Evolutionary conservation across 2,113 vertebrate species (phyloP).

Genomic region (Vanacampus margaritifer): DNA sequence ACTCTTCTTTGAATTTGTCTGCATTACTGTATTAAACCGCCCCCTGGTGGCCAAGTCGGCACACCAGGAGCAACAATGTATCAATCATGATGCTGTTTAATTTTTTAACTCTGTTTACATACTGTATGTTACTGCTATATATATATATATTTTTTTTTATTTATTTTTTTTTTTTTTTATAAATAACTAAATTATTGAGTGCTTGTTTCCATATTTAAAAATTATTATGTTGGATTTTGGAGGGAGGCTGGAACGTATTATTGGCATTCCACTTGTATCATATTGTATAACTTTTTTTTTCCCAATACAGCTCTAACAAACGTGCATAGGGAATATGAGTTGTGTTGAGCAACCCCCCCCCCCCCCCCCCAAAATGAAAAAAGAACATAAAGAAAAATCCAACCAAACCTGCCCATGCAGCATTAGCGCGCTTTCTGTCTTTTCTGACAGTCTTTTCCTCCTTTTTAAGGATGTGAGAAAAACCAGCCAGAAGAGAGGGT

Average conservation of each 20-base stretch:
- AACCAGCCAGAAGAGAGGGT: neutral
- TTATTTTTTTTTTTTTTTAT: too few species aligned
- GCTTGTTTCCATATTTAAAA: too few species aligned
- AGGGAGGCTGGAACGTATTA: neutral
- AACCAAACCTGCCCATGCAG: constrained; percentile 17
- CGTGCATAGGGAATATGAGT: neutral
- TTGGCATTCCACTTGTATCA: too few species aligned
- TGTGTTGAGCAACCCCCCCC: too few species aligned
- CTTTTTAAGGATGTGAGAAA: constrained; percentile 16
- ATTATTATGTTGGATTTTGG: neutral
- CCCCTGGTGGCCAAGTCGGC: neutral
- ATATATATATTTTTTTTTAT: too few species aligned
- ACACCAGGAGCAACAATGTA: neutral
- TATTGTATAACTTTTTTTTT: neutral
- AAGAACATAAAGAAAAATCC: neutral
- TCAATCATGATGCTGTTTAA: neutral
- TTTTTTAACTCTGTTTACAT: neutral
- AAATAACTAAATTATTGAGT: too few species aligned
- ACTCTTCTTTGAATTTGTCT: neutral
- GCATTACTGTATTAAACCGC: neutral
- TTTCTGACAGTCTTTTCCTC: constrained; percentile 18
- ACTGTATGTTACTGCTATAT: too few species aligned
- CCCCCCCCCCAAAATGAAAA: neutral
- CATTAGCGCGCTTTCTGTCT: constrained; percentile 29
- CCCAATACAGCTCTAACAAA: neutral